A percentile compares a stretch with the other conserved stretches of the same genome.
These are phyloP conservation scores for Psix sp. DNA, from an alignment of 1,140 invertebrate genomes.

Conservation along the genomic window DNA sequence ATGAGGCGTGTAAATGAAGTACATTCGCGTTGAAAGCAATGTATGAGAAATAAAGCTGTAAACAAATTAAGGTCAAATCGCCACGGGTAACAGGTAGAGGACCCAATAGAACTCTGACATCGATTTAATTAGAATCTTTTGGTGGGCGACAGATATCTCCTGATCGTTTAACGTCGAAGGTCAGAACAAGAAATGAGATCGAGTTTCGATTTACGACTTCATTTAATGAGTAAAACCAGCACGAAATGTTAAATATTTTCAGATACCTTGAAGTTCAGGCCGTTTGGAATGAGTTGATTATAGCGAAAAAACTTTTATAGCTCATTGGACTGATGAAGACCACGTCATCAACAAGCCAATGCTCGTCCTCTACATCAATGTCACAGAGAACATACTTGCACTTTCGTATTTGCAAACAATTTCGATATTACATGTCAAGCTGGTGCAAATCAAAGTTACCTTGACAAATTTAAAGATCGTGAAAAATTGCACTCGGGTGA, in stretches of 20 bases:
- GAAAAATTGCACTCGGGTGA: too few relatives aligned
- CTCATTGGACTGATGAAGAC: conserved; percentile 46
- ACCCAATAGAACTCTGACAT: conserved; percentile 42
- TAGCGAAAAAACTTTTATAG: conserved; percentile 60
- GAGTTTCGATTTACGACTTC: conserved; percentile 69
- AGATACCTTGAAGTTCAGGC: too few relatives aligned
- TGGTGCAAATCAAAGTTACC: conserved; percentile 17
- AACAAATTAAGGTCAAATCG: conserved; percentile 53
- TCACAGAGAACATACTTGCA: conserved; percentile 30
- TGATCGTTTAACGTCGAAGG: too few relatives aligned
- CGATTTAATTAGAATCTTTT: conserved; percentile 46
- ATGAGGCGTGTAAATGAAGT: too few relatives aligned
- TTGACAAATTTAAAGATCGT: conserved; percentile 37
- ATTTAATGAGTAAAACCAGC: too few relatives aligned
- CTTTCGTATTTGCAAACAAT: conserved; percentile 30
- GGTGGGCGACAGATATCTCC: conserved; percentile 53
- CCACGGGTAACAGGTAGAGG: conserved; percentile 51
- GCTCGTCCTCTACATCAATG: conserved; percentile 42
- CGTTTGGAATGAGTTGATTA: too few relatives aligned
- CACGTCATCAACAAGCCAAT: conserved; percentile 12
- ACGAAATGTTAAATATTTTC: too few relatives aligned
- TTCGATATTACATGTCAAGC: conserved; percentile 30
- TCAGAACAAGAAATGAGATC: conserved; percentile 48
- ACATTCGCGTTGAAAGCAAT: conserved; percentile 50
- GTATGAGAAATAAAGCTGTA: conserved; percentile 46